phyloP scores from a whole-genome alignment of 2,797 vertebrate species.

The Lagorchestes hirsutus region DNA sequence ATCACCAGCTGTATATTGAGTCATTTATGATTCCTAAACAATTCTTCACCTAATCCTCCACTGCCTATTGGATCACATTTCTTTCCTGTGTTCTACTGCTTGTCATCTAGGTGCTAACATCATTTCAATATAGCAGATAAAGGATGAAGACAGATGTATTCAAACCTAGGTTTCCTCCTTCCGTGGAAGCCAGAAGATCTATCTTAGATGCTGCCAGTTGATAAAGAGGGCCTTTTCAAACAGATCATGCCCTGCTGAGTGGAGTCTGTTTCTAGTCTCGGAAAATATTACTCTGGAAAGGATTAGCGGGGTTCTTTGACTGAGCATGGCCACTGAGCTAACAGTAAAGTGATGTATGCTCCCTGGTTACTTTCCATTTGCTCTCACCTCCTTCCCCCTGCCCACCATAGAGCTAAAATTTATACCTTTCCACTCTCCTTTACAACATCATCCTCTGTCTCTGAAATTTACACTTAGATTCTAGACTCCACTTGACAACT shows the following conservation, averaged over 20 bases:
- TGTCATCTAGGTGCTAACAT: background rate
- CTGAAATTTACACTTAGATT: constrained; percentile 68
- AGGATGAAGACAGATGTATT: background rate
- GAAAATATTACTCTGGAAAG: constrained; percentile 61
- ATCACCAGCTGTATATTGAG: background rate
- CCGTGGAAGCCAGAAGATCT: constrained; percentile 22
- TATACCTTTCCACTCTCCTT: constrained; percentile 55
- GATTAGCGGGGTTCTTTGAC: constrained; percentile 27
- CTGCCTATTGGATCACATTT: background rate
- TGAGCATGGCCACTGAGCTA: constrained; percentile 39
- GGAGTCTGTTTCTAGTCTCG: constrained; percentile 41
- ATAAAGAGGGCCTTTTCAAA: constrained; percentile 40
- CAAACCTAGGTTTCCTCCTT: constrained; percentile 34
- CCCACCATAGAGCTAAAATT: constrained; percentile 54
- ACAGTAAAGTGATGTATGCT: constrained; percentile 38
- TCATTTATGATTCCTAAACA: background rate
- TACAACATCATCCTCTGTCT: constrained; percentile 54
- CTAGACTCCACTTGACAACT: constrained; percentile 41
- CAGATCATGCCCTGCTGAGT: constrained; percentile 11
- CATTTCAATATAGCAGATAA: background rate
- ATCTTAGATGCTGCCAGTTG: constrained; percentile 27
- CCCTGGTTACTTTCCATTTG: constrained; percentile 42
- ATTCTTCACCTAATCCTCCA: background rate
- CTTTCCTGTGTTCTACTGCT: constrained; percentile 2
- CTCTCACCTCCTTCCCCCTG: constrained; percentile 54